Percentiles rank a stretch among this genome's conserved stretches.
phyloP scores from a whole-genome alignment of 2,113 vertebrate genomes.

The Triplophysa dalaica region DNA sequence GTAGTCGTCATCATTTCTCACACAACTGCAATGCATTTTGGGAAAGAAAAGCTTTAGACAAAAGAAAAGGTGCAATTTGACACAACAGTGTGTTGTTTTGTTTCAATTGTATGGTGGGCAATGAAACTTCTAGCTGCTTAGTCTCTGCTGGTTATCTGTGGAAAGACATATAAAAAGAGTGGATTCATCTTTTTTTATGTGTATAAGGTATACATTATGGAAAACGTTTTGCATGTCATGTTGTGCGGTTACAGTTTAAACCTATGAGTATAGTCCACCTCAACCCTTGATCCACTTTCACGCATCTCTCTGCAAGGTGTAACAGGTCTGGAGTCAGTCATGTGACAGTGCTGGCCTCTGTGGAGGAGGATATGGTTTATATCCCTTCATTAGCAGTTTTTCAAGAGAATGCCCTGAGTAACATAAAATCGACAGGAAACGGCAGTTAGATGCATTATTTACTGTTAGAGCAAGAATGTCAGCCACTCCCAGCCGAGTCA shows the following conservation, averaged over 20 bases:
- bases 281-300: too few species aligned
- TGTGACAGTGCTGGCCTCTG: conserved; percentile 1
- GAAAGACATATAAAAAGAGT: neutral
- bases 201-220: neutral
- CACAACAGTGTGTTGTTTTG: conserved; percentile 9
- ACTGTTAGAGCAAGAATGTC: conserved; percentile 15
- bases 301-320: neutral
- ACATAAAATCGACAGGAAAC: neutral
- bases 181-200: neutral
- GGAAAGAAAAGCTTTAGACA: neutral
- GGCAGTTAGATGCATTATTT: conserved; percentile 8
- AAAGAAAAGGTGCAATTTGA: neutral
- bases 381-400: conserved; percentile 22
- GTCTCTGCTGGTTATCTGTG: neutral
- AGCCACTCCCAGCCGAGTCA: conserved; percentile 19
- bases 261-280: neutral
- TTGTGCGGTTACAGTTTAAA: neutral
- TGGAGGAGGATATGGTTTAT: neutral
- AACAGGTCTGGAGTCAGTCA: neutral
- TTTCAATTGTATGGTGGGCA: neutral
- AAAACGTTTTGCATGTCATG: neutral
- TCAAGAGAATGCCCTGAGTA: neutral
- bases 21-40: neutral
- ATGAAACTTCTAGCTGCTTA: neutral
- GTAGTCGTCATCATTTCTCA: neutral